Percentiles rank a stretch among this genome's conserved stretches.
These are phyloP conservation scores for Paraplagusia blochii DNA, from an alignment of 2,113 vertebrate species.

Conservation along the genomic window DNA sequence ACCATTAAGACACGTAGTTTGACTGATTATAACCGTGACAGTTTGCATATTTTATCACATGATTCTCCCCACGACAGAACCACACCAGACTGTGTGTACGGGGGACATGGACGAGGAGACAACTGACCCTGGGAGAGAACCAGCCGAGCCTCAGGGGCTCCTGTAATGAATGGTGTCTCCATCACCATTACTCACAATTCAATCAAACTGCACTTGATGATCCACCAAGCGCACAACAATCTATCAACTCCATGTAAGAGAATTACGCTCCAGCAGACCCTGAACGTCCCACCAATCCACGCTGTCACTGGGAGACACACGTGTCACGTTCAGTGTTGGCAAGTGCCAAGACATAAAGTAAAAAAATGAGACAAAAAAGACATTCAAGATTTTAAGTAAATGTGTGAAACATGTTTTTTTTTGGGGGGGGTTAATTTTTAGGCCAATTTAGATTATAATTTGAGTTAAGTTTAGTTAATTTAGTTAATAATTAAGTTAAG, in stretches of 20 bases:
- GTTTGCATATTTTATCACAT: too few relatives aligned
- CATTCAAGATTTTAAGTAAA: too few relatives aligned
- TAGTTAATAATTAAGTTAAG: too few relatives aligned
- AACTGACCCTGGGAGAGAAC: slow-evolving; percentile 41
- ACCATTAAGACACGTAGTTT: neutral
- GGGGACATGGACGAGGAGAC: slow-evolving; percentile 34
- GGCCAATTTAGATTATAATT: too few relatives aligned
- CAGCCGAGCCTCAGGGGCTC: slow-evolving; percentile 14
- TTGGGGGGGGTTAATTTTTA: too few relatives aligned
- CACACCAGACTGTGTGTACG: too few relatives aligned
- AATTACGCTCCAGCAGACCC: slow-evolving; percentile 39
- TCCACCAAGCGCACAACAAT: slow-evolving; percentile 51
- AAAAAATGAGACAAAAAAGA: neutral
- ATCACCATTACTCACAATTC: slow-evolving; percentile 59
- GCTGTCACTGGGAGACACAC: slow-evolving; percentile 21
- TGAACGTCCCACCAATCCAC: slow-evolving; percentile 42
- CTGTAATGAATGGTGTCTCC: slow-evolving; percentile 35
- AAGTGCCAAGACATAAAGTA: neutral
- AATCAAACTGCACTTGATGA: slow-evolving; percentile 63
- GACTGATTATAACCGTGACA: neutral
- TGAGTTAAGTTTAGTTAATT: too few relatives aligned
- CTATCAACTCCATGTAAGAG: slow-evolving; percentile 59
- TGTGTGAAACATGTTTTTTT: too few relatives aligned
- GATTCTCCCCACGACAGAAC: too few relatives aligned
- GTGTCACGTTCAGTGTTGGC: neutral